Base-by-base conservation (phyloP, 2,797 vertebrate species). In the Rallus crepitans region DNA sequence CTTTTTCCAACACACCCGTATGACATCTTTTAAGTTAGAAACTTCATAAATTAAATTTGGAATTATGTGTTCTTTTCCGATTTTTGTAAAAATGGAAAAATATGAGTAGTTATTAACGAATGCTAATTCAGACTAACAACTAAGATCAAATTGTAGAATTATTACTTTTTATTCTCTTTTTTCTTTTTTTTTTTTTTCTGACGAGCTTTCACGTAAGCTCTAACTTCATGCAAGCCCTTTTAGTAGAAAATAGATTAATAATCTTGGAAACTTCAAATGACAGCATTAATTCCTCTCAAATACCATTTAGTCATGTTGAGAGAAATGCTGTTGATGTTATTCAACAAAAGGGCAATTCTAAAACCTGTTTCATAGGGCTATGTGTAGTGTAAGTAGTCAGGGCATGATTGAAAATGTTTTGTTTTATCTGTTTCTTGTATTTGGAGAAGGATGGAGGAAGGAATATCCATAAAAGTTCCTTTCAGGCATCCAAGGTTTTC, bases 41-140 rank as follows among this genome's bases (percentile, higher is more conserved):
- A 57, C 31, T 12, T 86, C 14, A 55, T 64, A 39, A 56, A 61
- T 69, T 75, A 69, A 69, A 87, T 75, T 81, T 82, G 71, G 59
- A 84, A 83, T 48, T 77, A 18, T 68, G 3, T 25, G 11, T 11
- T 40, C 3, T 39, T 48, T 82, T 59, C 56, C 63, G 11, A 28
- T 68, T 53, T 31, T 33, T 70, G 15, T 59, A 91, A 86, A 81
- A 78, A 61, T 30, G 56, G n/a, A 31, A 80, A 77, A 92, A 78
- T 75, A 15, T 8, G 61, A 47, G 31, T 68, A 75, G 31, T 71
- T 90, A 28, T 55, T 52, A 82, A 33, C 17, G 73, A 63, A 45
- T 27, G 64, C 27, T 52, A 75, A 71, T 81, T 92, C 35, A 81
- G 19, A 61, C n/a, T 72, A 57, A 52, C 33, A 66, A 19, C 12